These are phyloP conservation scores for Lampris incognitus DNA, from an alignment of 2,113 vertebrate species.

Conservation along the genomic window DNA sequence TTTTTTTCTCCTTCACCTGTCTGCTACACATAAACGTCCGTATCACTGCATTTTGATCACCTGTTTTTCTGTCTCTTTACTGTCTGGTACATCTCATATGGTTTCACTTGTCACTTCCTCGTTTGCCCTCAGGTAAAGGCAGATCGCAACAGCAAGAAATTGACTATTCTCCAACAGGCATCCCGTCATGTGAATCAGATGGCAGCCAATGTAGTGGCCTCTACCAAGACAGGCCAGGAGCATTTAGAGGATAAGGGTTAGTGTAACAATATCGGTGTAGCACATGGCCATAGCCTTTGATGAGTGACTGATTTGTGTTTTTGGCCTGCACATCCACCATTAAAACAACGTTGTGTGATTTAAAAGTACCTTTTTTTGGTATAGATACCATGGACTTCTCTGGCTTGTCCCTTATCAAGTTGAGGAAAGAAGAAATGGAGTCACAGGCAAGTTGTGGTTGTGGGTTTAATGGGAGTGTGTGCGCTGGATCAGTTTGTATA, in stretches of 20 bases:
- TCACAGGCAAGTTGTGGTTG: constrained; percentile 85
- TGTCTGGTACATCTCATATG: neutral
- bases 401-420: constrained; percentile 94
- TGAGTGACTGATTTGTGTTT: neutral
- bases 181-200: constrained; percentile 92
- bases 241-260: constrained; percentile 92
- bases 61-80: neutral
- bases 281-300: neutral
- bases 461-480: neutral
- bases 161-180: constrained; percentile 90
- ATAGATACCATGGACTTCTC: constrained; percentile 98
- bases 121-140: constrained; percentile 89
- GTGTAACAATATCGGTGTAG: neutral
- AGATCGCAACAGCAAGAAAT: constrained; percentile 86
- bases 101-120: neutral
- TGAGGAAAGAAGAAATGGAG: constrained; percentile 97
- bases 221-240: constrained; percentile 92
- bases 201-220: constrained; percentile 93
- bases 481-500: no score
- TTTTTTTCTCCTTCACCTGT: neutral
- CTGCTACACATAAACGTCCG: no score
- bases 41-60: no score
- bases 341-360: neutral
- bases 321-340: neutral
- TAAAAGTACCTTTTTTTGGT: neutral